A percentile compares a stretch with the other conserved stretches of the same genome.
Evolutionary conservation across 2,888 invertebrate species (phyloP).

Genomic region (Hirtodrosophila confusa): DNA sequence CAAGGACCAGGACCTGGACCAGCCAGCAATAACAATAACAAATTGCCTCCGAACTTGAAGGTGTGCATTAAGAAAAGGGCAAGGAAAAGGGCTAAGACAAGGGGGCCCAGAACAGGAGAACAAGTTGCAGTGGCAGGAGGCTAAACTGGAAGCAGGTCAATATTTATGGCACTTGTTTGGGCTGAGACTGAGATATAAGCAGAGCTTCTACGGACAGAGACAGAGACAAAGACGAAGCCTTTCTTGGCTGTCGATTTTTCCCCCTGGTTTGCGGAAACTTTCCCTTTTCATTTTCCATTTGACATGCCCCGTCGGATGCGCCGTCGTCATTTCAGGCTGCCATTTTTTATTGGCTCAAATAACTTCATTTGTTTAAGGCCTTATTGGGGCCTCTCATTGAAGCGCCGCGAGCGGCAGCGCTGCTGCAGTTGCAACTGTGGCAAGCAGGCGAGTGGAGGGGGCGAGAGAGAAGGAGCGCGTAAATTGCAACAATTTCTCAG

Average conservation of each 20-base stretch:
- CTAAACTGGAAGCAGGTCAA: slow-evolving; percentile 32
- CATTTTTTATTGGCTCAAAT: slow-evolving; percentile 73
- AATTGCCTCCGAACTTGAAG: slow-evolving; percentile 59
- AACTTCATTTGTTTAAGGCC: slow-evolving; percentile 76
- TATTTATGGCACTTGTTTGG: slow-evolving; percentile 71
- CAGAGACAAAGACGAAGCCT: slow-evolving; percentile 11
- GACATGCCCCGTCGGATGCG: slow-evolving; percentile 50
- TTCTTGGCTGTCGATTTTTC: slow-evolving; percentile 23
- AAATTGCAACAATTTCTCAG: slow-evolving; percentile 72
- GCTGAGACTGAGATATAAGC: not conserved
- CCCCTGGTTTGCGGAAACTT: slow-evolving; percentile 42
- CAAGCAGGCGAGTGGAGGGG: slow-evolving; percentile 4
- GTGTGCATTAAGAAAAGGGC: slow-evolving; percentile 66
- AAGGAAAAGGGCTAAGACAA: slow-evolving; percentile 7
- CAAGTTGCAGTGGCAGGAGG: slow-evolving; percentile 27
- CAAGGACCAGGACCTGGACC: too few species aligned
- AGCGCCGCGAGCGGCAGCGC: slow-evolving; percentile 55
- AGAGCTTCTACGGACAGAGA: slow-evolving; percentile 11
- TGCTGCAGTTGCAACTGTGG: slow-evolving; percentile 13
- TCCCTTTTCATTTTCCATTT: slow-evolving; percentile 60
- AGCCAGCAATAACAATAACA: slow-evolving; percentile 65
- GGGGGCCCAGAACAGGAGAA: slow-evolving; percentile 21
- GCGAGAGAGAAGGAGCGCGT: slow-evolving; percentile 25
- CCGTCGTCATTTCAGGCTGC: slow-evolving; percentile 43
- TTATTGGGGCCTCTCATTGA: slow-evolving; percentile 54